Base-by-base conservation (phyloP, 1,140 invertebrate genomes). In the Trichonephila inaurata region DNA sequence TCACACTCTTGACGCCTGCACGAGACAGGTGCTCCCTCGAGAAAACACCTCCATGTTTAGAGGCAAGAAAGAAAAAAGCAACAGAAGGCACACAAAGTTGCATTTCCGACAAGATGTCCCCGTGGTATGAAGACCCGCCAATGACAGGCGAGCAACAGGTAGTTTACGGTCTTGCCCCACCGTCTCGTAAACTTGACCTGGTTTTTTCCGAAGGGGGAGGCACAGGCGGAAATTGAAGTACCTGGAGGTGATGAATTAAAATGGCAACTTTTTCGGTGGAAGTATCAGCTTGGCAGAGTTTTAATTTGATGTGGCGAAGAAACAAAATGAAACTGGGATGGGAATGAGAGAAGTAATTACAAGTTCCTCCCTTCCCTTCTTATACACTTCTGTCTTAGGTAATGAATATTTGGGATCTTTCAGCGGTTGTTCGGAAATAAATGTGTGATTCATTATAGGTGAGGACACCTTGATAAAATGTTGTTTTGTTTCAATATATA, bases 181-280 rank as follows among this genome's bases (percentile, higher is more conserved):
- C 44, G n/a, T n/a, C 51, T 28, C 44, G 87, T 51, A 90, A 61
- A 90, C 89, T 90, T 90, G 89, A 90, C 89, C 89, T 90, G 89
- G 19, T 81, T 90, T 90, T 62, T 24, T 18, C 60, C 40, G 0
- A 7, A 10, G 7, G 51, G 51, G n/a, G 18, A 64, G 14, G 51
- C 19, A 40, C 33, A 51, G 24, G 89, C 89, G 89, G 89, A 90
- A 90, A 90, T 82, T 90, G 81, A 40, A 28, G 14, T 77, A 77
- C 72, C 14, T 60, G 24, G 85, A 19, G 61, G 85, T 44, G 24
- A 58, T 62, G 85, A 62, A 87, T 62, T 87, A 87, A 62, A 87
- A 87, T 87, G 60, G 85, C 18, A 77, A 77, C 33, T 87, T 62
- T 87, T 83, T 33, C 28, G 14, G 72, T 16, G 8, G 12, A 16